Base-by-base conservation (phyloP, 1,140 invertebrate genomes). In the Zaprionus ghesquierei region DNA sequence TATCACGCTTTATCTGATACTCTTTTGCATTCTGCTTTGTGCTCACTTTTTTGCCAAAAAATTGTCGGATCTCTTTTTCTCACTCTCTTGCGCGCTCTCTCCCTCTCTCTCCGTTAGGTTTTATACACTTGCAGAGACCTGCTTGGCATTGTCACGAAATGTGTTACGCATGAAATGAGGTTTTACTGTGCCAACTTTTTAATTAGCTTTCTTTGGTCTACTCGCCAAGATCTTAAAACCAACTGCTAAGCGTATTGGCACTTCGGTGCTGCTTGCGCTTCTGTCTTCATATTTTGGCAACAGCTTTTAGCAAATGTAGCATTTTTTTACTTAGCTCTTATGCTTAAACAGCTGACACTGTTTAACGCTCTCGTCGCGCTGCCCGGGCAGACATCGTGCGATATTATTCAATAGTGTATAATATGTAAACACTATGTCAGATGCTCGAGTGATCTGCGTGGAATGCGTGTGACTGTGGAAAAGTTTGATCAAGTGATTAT, bases 321-420 rank as follows among this genome's bases (percentile, higher is more conserved):
- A 5, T 46, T 22, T 46, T 44, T 20, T 31, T 20, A n/a, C 12
- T 25, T 18, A 18, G 13, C 35, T 27, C 29, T 46, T 29, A 2
- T 23, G 25, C 5, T 31, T 22, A 38, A 75, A 75, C 60, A 75
- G 69, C 69, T 76, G 70, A 73, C 29, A 49, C 59, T 31, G 49
- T 46, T 46, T 46, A 46, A 23, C 56, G n/a, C 38, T 55, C 38
- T 56, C 41, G 23, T 61, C 23, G 35, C 31, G 35, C 31, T 53
- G 49, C 27, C 35, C 31, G 46, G 33, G n/a, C 27, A 29, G 44
- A 38, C 18, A 61, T 44, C 5, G 15, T 25, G 33, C 25, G 69
- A 65, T n/a, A n/a, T 77, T 77, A 71, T 65, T 77, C 58, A 77
- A 77, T 75, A 77, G 51, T 54, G 31, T 29, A 74, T 60, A 69